Conservation (phyloP, 2,113 vertebrate species). For the Hucho hucho region DNA sequence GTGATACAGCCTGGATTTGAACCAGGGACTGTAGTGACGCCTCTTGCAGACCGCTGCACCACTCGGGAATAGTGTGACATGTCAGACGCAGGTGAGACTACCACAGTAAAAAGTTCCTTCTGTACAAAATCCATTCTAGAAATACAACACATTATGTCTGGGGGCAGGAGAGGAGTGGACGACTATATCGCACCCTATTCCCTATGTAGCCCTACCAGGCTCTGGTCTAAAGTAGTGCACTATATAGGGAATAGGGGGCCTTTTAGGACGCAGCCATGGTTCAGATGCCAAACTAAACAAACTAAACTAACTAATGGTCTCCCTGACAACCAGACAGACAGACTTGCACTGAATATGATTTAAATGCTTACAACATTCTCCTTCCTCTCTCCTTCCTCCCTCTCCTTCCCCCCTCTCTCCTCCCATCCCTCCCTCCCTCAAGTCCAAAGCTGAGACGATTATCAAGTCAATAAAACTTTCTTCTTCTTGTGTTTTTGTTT, state of each 20-base stretch:
- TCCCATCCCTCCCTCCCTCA: constrained; percentile 11
- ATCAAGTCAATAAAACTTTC: background rate
- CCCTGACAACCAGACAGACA: constrained; percentile 23
- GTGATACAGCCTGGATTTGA: no score
- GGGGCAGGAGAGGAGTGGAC: background rate
- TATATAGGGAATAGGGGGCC: background rate
- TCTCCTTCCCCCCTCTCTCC: constrained; percentile 6
- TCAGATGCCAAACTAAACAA: background rate
- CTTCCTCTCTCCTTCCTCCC: background rate
- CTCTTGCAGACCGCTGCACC: no score
- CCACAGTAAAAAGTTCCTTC: constrained; percentile 58
- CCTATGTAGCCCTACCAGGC: background rate
- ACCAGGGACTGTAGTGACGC: no score
- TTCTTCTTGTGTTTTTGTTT: constrained; percentile 16
- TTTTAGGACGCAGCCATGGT: background rate
- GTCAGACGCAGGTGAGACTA: constrained; percentile 43
- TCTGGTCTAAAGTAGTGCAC: background rate
- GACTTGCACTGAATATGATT: constrained; percentile 34
- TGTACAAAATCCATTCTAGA: constrained; percentile 71
- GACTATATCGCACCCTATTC: background rate
- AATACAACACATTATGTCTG: constrained; percentile 36
- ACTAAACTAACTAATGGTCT: background rate
- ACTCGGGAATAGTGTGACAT: no score
- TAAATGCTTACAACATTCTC: constrained; percentile 24
- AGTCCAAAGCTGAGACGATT: constrained; percentile 41